Evolutionary conservation across 2,797 vertebrate species (phyloP).

Genomic region (Chelidonichthys spinosus): DNA sequence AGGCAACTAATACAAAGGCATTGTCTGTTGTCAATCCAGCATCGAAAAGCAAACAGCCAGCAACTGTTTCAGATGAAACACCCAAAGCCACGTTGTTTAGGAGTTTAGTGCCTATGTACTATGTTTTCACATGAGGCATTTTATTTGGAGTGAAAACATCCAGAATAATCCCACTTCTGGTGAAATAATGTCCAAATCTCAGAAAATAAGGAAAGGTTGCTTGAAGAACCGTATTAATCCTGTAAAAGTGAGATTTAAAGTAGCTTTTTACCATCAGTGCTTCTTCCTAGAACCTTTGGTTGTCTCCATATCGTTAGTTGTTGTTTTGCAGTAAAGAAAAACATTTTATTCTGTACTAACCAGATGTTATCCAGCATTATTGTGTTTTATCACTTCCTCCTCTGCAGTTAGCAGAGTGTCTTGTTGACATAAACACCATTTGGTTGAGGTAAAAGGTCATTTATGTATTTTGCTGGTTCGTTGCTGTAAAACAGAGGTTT

Average conservation of each 20-base stretch:
- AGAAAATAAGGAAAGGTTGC: not conserved
- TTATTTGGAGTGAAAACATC: not conserved
- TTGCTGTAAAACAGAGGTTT: not conserved
- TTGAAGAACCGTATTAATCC: not conserved
- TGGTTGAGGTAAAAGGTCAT: conserved; percentile 16
- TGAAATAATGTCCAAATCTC: not conserved
- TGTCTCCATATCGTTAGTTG: not conserved
- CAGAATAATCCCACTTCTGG: not conserved
- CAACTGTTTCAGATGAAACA: conserved; percentile 24
- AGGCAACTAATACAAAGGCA: conserved; percentile 36
- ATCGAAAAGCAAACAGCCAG: conserved; percentile 18
- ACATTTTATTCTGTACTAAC: not conserved
- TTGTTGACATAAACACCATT: conserved; percentile 13
- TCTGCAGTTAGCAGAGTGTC: not conserved
- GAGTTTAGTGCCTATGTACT: no score
- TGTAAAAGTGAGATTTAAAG: not conserved
- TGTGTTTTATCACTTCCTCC: not conserved
- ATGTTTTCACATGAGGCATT: no score
- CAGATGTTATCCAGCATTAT: not conserved
- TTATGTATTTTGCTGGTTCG: not conserved
- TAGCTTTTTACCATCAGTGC: not conserved
- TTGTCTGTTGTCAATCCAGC: conserved; percentile 8
- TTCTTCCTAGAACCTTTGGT: not conserved
- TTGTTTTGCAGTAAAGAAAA: not conserved
- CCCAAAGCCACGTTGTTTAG: conserved; percentile 1